Evolutionary conservation across 2,113 vertebrate species (phyloP).

Genomic region (Cygnus buccinator): DNA sequence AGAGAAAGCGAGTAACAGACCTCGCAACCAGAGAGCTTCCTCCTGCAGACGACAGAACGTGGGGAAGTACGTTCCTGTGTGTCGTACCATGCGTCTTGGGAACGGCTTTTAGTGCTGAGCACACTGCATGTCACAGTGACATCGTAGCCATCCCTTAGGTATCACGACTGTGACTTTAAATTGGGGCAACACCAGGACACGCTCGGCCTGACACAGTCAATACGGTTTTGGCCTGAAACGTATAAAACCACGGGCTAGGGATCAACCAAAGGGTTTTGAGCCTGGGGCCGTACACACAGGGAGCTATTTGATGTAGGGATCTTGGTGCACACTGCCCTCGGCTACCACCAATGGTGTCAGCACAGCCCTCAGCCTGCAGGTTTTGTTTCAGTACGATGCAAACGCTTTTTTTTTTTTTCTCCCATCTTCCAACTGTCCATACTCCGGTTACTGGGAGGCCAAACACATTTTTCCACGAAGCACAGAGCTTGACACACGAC

Average conservation of each 20-base stretch:
- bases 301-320: not conserved
- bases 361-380: not conserved
- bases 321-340: not conserved
- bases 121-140: not conserved
- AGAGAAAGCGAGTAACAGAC: not conserved
- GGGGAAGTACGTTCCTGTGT: fast-evolving
- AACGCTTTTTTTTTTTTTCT: not conserved
- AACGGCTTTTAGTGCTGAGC: not conserved
- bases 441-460: not conserved
- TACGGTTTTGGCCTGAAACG: fast-evolving
- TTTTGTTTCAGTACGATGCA: not conserved
- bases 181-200: not conserved
- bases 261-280: not conserved
- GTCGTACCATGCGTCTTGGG: fast-evolving
- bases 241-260: not conserved
- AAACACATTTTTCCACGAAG: not conserved
- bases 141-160: not conserved
- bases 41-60: not conserved
- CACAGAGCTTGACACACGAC: not conserved
- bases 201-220: not conserved
- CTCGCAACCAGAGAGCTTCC: not conserved
- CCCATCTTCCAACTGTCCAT: not conserved
- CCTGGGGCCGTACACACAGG: no score
- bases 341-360: not conserved
- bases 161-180: not conserved